Percentiles rank a stretch among this genome's conserved stretches.
These are phyloP conservation scores for Odobenus rosmarus DNA, from an alignment of 2,113 vertebrate genomes.

Conservation along the genomic window DNA sequence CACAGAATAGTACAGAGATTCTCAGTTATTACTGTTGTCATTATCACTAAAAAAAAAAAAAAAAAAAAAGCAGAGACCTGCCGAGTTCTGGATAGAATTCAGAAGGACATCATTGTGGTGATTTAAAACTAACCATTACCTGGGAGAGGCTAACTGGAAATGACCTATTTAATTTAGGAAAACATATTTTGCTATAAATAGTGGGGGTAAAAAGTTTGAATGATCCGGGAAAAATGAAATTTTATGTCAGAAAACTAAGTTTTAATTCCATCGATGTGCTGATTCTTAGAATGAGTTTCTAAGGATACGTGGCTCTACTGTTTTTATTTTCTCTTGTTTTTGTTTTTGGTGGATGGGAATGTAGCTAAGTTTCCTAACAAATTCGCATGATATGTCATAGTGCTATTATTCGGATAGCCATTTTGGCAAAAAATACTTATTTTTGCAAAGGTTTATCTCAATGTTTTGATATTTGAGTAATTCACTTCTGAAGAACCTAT, in stretches of 20 bases:
- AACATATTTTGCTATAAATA: neutral
- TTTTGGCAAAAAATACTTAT: neutral
- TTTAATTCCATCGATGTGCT: neutral
- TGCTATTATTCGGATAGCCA: neutral
- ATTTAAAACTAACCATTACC: neutral
- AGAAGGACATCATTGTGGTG: neutral
- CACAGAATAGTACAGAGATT: neutral
- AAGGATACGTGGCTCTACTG: neutral
- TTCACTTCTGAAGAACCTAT: neutral
- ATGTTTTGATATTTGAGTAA: neutral
- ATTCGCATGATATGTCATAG: neutral
- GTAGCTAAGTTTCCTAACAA: neutral
- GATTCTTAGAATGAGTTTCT: conserved; percentile 17
- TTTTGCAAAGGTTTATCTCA: neutral
- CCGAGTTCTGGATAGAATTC: neutral
- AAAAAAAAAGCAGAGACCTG: neutral
- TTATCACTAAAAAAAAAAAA: neutral
- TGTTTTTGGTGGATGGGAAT: neutral
- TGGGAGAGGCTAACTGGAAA: conserved; percentile 9
- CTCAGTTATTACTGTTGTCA: neutral
- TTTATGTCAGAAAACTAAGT: neutral
- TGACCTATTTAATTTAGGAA: neutral
- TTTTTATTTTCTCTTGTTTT: neutral
- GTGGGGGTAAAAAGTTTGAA: neutral
- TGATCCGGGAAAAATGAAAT: neutral